Evolutionary conservation across 2,888 invertebrate species (phyloP).

Genomic region (Blera fallax): DNA sequence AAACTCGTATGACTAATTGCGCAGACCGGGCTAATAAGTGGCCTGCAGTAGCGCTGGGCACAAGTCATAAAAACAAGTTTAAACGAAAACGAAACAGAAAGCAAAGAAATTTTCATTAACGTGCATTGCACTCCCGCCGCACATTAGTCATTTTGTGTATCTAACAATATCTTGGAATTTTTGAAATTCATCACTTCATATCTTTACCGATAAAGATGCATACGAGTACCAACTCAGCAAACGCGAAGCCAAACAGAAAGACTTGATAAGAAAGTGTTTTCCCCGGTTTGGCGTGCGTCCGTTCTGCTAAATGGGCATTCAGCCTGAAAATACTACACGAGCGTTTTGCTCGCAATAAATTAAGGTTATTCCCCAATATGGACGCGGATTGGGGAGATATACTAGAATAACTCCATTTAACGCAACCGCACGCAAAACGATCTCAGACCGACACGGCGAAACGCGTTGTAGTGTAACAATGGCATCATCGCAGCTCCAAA

Average conservation of each 20-base stretch:
- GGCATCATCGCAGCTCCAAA: constrained; percentile 25
- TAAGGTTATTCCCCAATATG: constrained; percentile 42
- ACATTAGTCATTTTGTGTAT: neutral
- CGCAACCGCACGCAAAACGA: constrained; percentile 18
- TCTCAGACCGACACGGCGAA: neutral
- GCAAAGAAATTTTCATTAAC: neutral
- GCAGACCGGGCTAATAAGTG: neutral
- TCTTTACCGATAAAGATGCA: neutral
- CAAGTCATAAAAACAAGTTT: neutral
- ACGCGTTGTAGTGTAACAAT: constrained; percentile 13
- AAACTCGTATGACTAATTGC: constrained; percentile 18
- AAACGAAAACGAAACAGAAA: neutral
- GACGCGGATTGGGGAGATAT: constrained; percentile 17
- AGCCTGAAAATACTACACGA: constrained; percentile 10
- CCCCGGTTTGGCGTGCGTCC: neutral
- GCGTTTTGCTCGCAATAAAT: constrained; percentile 18
- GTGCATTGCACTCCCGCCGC: neutral
- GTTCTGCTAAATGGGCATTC: constrained; percentile 4
- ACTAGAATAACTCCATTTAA: constrained; percentile 16
- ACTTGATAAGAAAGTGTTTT: constrained; percentile 22
- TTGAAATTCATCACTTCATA: constrained; percentile 3
- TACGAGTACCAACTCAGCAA: neutral
- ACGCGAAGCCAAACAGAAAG: neutral
- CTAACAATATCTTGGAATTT: constrained; percentile 6
- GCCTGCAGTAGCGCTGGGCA: neutral